These are phyloP conservation scores for Anodontia alba DNA, from an alignment of 2,888 invertebrate genomes.

Conservation along the genomic window DNA sequence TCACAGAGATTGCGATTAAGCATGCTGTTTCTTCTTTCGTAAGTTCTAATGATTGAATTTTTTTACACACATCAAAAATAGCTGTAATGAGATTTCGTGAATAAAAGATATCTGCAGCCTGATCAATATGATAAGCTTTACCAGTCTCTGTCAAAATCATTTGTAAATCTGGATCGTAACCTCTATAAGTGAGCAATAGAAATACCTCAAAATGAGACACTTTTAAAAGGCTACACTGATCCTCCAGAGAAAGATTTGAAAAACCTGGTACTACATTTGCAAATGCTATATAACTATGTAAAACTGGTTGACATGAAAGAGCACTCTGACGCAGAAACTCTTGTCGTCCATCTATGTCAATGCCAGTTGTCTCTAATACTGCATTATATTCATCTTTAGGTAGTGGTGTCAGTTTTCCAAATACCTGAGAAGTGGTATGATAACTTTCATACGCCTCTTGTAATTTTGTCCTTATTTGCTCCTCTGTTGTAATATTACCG, in stretches of 20 bases:
- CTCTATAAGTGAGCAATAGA: conserved; percentile 57
- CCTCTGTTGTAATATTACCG: conserved; percentile 57
- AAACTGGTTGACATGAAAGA: conserved; percentile 60
- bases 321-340: conserved; percentile 61
- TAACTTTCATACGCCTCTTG: conserved; percentile 57
- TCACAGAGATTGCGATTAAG: conserved; percentile 58
- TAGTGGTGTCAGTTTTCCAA: conserved; percentile 60
- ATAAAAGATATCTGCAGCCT: conserved; percentile 63
- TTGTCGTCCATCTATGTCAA: conserved; percentile 61
- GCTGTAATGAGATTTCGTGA: conserved; percentile 59
- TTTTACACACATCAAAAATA: conserved; percentile 61
- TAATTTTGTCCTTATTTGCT: conserved; percentile 48
- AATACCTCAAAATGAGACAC: conserved; percentile 63
- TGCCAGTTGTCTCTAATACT: conserved; percentile 57
- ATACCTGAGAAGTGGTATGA: conserved; percentile 50
- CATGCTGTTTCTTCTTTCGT: conserved; percentile 59
- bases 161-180: conserved; percentile 57
- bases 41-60: conserved; percentile 50
- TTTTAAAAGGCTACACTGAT: conserved; percentile 61
- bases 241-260: conserved; percentile 55
- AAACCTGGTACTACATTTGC: conserved; percentile 61
- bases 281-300: conserved; percentile 61
- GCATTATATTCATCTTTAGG: conserved; percentile 60
- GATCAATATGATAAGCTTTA: conserved; percentile 60
- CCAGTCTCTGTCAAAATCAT: conserved; percentile 64